These are phyloP conservation scores for Copidosoma aretas DNA, from an alignment of 2,888 invertebrate genomes.

Conservation along the genomic window DNA sequence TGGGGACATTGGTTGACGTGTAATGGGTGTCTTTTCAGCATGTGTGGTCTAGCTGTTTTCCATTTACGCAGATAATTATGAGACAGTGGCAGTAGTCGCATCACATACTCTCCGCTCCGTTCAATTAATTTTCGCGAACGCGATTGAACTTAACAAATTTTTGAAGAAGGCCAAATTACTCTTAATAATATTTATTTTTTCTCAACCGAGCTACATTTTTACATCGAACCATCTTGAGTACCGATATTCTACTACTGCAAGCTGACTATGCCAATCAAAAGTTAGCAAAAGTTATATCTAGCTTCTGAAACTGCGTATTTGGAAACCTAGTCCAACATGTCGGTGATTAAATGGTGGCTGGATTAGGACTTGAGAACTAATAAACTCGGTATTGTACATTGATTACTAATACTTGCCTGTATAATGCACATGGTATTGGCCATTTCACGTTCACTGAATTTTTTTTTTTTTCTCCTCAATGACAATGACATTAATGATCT, in stretches of 20 bases:
- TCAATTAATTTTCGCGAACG: background rate
- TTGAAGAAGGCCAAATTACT: slow-evolving; percentile 31
- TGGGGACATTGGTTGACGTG: slow-evolving; percentile 78
- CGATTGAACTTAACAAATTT: slow-evolving; percentile 8
- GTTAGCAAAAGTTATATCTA: slow-evolving; percentile 22
- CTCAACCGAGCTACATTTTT: slow-evolving; percentile 26
- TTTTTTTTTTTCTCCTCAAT: background rate
- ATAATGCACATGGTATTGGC: slow-evolving; percentile 13
- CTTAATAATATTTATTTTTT: slow-evolving; percentile 13
- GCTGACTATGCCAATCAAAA: slow-evolving; percentile 21
- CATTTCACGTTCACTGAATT: slow-evolving; percentile 19
- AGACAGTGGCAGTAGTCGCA: slow-evolving; percentile 42
- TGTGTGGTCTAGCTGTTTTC: slow-evolving; percentile 71
- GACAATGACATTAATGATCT: slow-evolving; percentile 13
- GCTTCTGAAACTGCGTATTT: slow-evolving; percentile 40
- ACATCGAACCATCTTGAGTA: background rate
- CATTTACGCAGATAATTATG: slow-evolving; percentile 46
- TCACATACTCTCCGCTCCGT: slow-evolving; percentile 12
- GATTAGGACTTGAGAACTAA: slow-evolving; percentile 52
- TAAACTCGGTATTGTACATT: slow-evolving; percentile 52
- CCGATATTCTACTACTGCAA: background rate
- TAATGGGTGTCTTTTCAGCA: slow-evolving; percentile 83
- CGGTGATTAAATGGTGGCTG: slow-evolving; percentile 48
- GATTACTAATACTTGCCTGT: slow-evolving; percentile 47
- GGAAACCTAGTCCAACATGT: slow-evolving; percentile 47